Base-by-base conservation (phyloP, 1,140 invertebrate genomes). In the Hyles vespertilio region DNA sequence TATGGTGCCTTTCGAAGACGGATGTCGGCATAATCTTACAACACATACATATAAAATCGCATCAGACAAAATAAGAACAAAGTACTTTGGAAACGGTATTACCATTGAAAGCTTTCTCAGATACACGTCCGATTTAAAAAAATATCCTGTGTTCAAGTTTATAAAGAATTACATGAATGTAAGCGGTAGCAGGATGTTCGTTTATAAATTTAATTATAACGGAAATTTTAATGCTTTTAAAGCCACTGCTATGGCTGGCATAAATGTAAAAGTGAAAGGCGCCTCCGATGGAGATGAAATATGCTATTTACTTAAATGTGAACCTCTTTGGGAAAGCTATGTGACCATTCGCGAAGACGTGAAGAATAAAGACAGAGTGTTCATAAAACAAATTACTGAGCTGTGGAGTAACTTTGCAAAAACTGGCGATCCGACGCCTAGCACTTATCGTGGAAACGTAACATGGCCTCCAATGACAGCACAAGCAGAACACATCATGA, bases 391-490 rank as follows among this genome's bases (percentile, higher is more conserved):
- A 59, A 72, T 90, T n/a, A 65, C 79, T 3, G 67, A 70, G 59
- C 59, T 90, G 60, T 90, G 89, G 89, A 62, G 83, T 3, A 89
- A 90, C 72, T 91, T 91, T 74, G 89, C 85, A 5, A 89, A 86
- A 70, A 72, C 54, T 59, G 85, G 83, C 4, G 61, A 89, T 54
- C 89, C 89, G 9, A 89, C 80, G 45, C 77, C 75, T 11, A 33
- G 32, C 2, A 59, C 55, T 9, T 58, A 63, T 53, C 33, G 36
- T 48, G 57, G 51, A 11, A 73, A 72, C 56, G 47, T 66, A 10
- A 74, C 66, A 33, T 87, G 84, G 84, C 68, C 68, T 32, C 70
- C 74, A 5, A 73, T 81, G 65, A 72, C 72, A 22, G 32, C 43
- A 53, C 60, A 69, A 53, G 61, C 73, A n/a, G 69, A 79, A 55